A percentile compares a stretch with the other conserved stretches of the same genome.
These are phyloP conservation scores for Ginglymostoma cirratum DNA, from an alignment of 2,113 vertebrate genomes.

Conservation along the genomic window DNA sequence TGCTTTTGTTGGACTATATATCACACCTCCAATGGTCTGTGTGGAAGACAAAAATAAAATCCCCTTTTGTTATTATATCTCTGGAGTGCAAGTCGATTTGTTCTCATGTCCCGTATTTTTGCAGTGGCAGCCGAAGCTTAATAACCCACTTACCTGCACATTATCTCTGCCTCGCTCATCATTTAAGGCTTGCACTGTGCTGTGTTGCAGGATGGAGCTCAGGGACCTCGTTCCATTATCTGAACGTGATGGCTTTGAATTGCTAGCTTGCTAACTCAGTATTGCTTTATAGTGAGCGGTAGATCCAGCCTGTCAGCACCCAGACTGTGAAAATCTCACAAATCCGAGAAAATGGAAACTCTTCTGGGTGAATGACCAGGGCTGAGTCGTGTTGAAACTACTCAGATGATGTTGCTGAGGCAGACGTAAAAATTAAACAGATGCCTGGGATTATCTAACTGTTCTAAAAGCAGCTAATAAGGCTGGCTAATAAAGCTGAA, in stretches of 20 bases:
- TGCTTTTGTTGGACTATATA: neutral
- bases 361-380: neutral
- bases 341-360: neutral
- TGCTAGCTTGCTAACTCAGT: neutral
- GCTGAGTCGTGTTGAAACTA: neutral
- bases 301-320: neutral
- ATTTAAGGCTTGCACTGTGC: neutral
- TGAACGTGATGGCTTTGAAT: neutral
- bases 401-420: neutral
- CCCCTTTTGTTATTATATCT: neutral
- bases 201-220: neutral
- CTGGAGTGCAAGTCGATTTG: neutral
- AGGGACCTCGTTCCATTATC: neutral
- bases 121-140: neutral
- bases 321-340: neutral
- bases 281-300: neutral
- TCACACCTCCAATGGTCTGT: neutral
- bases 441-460: neutral
- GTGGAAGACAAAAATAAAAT: neutral
- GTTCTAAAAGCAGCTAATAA: neutral
- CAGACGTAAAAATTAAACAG: neutral
- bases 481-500: neutral
- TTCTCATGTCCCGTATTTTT: neutral
- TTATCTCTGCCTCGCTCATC: constrained; percentile 7
- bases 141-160: neutral